phyloP scores from a whole-genome alignment of 1,140 invertebrate species.

The Magallana gigas region DNA sequence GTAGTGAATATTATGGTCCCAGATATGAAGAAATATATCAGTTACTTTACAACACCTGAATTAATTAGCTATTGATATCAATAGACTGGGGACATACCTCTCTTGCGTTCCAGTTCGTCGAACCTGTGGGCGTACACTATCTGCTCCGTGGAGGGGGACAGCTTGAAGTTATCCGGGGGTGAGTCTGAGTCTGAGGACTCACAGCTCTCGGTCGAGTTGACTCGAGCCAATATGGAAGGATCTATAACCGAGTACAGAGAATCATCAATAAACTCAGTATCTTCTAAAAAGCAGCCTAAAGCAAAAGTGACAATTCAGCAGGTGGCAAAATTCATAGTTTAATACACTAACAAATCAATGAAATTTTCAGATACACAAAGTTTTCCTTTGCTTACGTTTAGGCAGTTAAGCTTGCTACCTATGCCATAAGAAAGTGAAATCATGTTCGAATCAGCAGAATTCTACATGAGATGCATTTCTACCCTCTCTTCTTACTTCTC shows the following conservation, averaged over 20 bases:
- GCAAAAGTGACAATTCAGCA: too few relatives aligned
- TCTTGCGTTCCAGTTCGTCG: slow-evolving; percentile 36
- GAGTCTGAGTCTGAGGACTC: slow-evolving; percentile 41
- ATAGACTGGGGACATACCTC: not conserved
- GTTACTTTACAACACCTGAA: too few relatives aligned
- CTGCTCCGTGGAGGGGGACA: slow-evolving; percentile 39
- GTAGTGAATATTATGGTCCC: too few relatives aligned
- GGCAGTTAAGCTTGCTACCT: too few relatives aligned
- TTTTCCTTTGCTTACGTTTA: not conserved
- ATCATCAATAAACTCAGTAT: too few relatives aligned
- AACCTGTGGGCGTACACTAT: slow-evolving; percentile 15
- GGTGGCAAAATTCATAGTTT: not conserved
- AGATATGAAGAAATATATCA: too few relatives aligned
- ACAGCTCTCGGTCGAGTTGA: not conserved
- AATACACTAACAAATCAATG: not conserved
- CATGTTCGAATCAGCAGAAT: too few relatives aligned
- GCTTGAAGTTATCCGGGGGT: slow-evolving; percentile 32
- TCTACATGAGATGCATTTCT: too few relatives aligned
- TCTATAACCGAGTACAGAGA: not conserved
- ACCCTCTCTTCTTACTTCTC: too few relatives aligned
- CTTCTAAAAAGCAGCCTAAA: too few relatives aligned
- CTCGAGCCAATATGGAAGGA: not conserved
- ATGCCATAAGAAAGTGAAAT: too few relatives aligned
- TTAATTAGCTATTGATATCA: too few relatives aligned
- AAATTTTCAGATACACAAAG: not conserved